Conservation (phyloP, 2,888 invertebrate genomes). For the Tortricodes alternella region DNA sequence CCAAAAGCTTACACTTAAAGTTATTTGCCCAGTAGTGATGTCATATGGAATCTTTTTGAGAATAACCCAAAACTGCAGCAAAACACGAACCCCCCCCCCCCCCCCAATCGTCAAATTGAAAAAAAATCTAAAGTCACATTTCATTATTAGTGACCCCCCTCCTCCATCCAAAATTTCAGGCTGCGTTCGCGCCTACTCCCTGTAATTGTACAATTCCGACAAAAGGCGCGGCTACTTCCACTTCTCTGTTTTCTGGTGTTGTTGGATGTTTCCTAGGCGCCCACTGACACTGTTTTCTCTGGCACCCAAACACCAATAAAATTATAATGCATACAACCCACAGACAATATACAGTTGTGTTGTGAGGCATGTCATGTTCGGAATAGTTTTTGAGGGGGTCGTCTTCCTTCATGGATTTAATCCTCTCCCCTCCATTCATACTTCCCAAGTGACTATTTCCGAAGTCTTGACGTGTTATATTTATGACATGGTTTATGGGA, state of each 20-base stretch:
- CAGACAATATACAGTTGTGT: background rate
- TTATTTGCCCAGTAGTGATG: too few species aligned
- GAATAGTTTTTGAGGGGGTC: background rate
- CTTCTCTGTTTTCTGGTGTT: background rate
- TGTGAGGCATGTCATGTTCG: background rate
- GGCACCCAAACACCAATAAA: background rate
- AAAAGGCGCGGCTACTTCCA: background rate
- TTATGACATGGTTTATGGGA: slow-evolving; percentile 6
- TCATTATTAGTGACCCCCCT: too few species aligned
- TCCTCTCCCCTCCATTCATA: background rate
- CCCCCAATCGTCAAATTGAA: too few species aligned
- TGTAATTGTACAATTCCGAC: too few species aligned
- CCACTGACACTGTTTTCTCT: background rate
- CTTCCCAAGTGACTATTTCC: background rate
- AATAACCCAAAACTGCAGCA: too few species aligned
- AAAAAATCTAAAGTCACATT: too few species aligned
- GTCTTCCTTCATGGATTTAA: background rate
- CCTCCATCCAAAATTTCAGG: too few species aligned
- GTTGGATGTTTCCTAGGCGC: background rate
- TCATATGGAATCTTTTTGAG: too few species aligned
- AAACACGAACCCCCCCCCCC: too few species aligned
- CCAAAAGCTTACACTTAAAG: too few species aligned
- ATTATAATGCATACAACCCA: background rate
- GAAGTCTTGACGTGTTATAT: background rate
- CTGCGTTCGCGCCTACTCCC: too few species aligned